A percentile compares a stretch with the other conserved stretches of the same genome.
Conservation (phyloP, 2,797 vertebrate species). For the Falco rusticolus region DNA sequence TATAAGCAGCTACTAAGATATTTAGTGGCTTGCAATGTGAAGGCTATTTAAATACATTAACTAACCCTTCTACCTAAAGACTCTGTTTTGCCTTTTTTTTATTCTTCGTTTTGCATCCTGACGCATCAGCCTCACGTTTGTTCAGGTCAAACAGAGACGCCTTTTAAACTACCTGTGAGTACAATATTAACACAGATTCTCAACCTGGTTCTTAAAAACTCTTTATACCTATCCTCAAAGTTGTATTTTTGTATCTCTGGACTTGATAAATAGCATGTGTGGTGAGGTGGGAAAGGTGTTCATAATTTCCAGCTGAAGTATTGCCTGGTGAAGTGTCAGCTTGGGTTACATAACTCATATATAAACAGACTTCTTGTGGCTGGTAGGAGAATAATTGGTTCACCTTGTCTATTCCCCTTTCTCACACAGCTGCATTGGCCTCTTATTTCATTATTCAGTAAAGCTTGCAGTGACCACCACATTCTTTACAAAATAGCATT, state of each 20-base stretch:
- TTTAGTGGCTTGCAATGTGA: neutral
- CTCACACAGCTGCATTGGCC: conserved; percentile 42
- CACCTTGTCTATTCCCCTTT: conserved; percentile 52
- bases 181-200: conserved; percentile 22
- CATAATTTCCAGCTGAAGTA: conserved; percentile 66
- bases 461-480: conserved; percentile 38
- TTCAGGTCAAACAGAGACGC: neutral
- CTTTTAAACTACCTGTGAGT: conserved; percentile 2
- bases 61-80: neutral
- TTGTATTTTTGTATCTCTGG: conserved; percentile 56
- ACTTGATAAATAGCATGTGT: conserved; percentile 66
- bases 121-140: neutral
- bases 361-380: conserved; percentile 71
- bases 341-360: conserved; percentile 74
- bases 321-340: conserved; percentile 69
- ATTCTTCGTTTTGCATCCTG: neutral
- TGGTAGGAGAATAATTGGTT: conserved; percentile 70
- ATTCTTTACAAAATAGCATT: neutral
- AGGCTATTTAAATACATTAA: neutral
- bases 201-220: conserved; percentile 40
- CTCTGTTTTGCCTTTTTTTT: neutral
- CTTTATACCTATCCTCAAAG: conserved; percentile 63
- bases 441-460: conserved; percentile 62
- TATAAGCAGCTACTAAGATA: neutral
- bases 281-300: conserved; percentile 61